Evolutionary conservation across 1,140 invertebrate genomes (phyloP), one percentile per base, ranked within the genome.

Genomic region (Parapsyche elsis): DNA sequence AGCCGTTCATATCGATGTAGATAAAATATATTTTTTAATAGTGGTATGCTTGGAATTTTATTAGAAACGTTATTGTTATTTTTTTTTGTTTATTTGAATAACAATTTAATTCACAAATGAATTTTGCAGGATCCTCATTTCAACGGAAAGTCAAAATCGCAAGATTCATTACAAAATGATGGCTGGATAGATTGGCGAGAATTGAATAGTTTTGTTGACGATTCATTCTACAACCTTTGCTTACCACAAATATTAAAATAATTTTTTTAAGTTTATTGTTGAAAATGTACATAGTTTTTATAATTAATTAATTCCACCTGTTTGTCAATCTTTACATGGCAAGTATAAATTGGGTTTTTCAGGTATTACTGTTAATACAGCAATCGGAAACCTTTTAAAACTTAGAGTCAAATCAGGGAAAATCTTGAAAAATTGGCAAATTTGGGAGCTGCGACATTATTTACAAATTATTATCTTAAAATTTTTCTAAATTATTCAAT

Each of bases 41-140:
- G 21, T 73, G 71, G 71, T 73, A 46, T 0, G 30, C n/a, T 5
- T 49, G 12, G 10, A 5, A 10, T 19, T 71, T 5, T 24, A 70
- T 70, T 23, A 21, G 9, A 19, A 70, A 23, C 21, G 5, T 70
- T 24, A 9, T 23, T 26, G 21, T 23, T 16, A 38, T 24, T 46
- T 16, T 46, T 2, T 46, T 4, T 45, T 45, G 16, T 5, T 26
- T 67, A 67, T 46, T 46, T 24, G 5, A 0, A 46, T 19, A 38
- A 38, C 2, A 73, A 46, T 24, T 38, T 67, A 71, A 71, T 26
- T 7, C 16, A 30, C 7, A 30, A n/a, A 30, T 12, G 5, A 23
- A 26, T 46, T 38, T 73, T 73, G 44, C 10, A 73, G 71, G 71
- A 73, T 73, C 71, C 71, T 16, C 71, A 73, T 73, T 73, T 12